A percentile compares a stretch with the other conserved stretches of the same genome.
These are phyloP conservation scores for Porites rus DNA, from an alignment of 92 coral and sea anemone species.

Conservation along the genomic window DNA sequence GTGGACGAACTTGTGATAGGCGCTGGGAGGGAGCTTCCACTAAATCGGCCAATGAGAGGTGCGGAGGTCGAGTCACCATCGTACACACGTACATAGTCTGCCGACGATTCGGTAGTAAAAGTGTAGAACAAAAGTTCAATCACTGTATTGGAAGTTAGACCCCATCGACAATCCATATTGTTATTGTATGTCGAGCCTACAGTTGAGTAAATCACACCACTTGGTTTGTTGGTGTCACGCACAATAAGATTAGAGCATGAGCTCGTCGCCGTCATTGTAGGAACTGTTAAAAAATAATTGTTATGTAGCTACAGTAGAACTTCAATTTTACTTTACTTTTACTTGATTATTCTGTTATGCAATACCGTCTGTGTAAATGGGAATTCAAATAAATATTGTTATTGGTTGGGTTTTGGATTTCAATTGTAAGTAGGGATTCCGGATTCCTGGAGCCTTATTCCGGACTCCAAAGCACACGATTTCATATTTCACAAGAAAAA, in stretches of 20 bases:
- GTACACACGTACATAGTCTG: conserved; percentile 24
- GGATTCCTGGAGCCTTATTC: too few species aligned
- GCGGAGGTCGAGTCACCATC: conserved; percentile 16
- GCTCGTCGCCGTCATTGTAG: too few species aligned
- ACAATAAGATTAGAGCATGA: background rate
- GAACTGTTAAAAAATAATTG: too few species aligned
- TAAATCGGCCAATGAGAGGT: conserved; percentile 28
- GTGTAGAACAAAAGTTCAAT: background rate
- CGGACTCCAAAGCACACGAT: too few species aligned
- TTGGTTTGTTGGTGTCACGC: background rate
- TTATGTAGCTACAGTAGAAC: too few species aligned
- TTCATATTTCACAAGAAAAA: too few species aligned
- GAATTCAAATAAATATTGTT: too few species aligned
- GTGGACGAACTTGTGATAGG: conserved; percentile 21
- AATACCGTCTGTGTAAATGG: too few species aligned
- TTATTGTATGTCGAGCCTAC: background rate
- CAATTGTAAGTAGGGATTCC: too few species aligned
- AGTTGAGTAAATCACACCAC: background rate
- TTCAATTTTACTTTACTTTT: too few species aligned
- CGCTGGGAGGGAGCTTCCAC: conserved; percentile 10
- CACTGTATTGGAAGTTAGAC: conserved; percentile 38
- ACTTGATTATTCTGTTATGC: too few species aligned
- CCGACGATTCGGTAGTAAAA: conserved; percentile 22
- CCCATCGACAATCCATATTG: background rate
- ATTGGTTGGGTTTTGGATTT: too few species aligned